Evolutionary conservation across 2,797 vertebrate genomes (phyloP).

Genomic region (Enteromius thamalakanensis): DNA sequence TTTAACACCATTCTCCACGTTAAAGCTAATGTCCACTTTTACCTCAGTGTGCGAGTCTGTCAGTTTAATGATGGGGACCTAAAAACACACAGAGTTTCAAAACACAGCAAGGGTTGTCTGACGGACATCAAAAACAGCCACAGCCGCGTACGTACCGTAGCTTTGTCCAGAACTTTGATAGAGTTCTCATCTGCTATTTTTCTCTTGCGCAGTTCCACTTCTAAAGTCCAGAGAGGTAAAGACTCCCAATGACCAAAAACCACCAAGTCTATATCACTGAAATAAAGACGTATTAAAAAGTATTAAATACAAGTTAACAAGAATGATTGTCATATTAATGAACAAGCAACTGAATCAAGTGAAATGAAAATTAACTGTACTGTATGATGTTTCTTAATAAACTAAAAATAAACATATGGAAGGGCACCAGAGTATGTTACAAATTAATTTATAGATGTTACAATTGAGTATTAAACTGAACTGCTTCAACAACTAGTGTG

Average conservation of each 20-base stretch:
- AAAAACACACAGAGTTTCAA: conserved; percentile 39
- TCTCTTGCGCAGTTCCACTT: conserved; percentile 93
- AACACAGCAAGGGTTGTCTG: background rate
- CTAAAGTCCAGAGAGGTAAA: conserved; percentile 96
- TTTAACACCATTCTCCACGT: conserved; percentile 94
- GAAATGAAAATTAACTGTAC: background rate
- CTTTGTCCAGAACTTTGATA: conserved; percentile 97
- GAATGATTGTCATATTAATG: background rate
- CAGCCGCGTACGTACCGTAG: conserved; percentile 81
- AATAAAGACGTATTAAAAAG: background rate
- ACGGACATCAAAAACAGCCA: background rate
- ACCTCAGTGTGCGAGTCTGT: conserved; percentile 96
- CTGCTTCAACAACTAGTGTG: background rate
- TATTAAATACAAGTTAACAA: background rate
- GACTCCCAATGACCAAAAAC: conserved; percentile 98
- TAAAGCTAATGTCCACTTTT: conserved; percentile 99
- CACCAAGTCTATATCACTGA: conserved; percentile 96
- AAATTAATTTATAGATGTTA: background rate
- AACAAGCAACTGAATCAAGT: too few species aligned
- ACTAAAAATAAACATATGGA: background rate
- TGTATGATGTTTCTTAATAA: background rate
- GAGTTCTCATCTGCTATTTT: conserved; percentile 95
- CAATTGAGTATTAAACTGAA: background rate
- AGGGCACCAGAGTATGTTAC: background rate
- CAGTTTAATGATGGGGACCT: conserved; percentile 99